Percentiles rank a stretch among this genome's conserved stretches.
Evolutionary conservation across 2,888 invertebrate genomes (phyloP).

Genomic region (Lingula anatina): DNA sequence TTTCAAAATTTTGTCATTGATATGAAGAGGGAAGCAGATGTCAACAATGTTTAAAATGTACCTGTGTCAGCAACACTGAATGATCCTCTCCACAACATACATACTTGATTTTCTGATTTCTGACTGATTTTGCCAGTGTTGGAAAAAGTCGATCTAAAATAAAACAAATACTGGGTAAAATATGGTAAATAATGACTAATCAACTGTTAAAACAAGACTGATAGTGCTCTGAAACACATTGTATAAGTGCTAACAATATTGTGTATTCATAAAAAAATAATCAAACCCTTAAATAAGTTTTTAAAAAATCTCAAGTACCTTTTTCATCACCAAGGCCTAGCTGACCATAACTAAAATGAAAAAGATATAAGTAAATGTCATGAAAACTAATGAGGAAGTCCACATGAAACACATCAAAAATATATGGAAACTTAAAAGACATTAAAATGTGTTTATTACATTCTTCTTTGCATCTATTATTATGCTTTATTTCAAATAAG

Average conservation of each 20-base stretch:
- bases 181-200: no score
- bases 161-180: no score
- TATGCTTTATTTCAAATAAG: not conserved
- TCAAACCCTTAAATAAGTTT: no score
- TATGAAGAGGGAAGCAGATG: no score
- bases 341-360: conserved; percentile 41
- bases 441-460: not conserved
- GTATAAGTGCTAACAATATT: no score
- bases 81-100: conserved; percentile 90
- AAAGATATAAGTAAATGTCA: conserved; percentile 5
- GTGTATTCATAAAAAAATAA: no score
- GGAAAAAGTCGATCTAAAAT: conserved; percentile 38
- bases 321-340: conserved; percentile 43
- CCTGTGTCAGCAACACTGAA: conserved; percentile 82
- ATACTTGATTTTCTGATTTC: conserved; percentile 65
- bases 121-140: conserved; percentile 43
- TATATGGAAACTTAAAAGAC: not conserved
- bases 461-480: no score
- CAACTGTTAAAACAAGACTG: no score
- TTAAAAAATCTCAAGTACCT: no score
- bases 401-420: not conserved
- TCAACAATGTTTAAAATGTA: no score
- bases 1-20: no score
- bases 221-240: no score
- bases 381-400: not conserved